Conservation (phyloP, 2,888 invertebrate species). For the Mechanitis messenoides region DNA sequence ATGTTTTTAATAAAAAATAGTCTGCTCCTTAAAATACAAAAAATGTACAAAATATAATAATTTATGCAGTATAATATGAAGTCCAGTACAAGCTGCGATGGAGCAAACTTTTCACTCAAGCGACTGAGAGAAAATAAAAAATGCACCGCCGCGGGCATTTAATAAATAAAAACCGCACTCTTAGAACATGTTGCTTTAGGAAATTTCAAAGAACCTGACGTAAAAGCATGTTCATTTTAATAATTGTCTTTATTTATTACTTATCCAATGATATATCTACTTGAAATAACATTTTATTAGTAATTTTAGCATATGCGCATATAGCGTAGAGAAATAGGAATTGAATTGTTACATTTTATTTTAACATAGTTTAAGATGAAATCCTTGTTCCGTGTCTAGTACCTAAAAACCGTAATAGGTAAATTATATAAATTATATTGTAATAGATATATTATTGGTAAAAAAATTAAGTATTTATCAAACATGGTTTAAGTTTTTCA, state of each 20-base stretch:
- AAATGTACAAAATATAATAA: background rate
- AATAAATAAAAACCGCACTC: background rate
- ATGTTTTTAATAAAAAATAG: no score
- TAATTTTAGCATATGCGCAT: no score
- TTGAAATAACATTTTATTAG: no score
- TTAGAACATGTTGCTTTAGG: background rate
- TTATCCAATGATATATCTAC: no score
- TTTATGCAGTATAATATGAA: background rate
- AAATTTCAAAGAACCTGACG: background rate
- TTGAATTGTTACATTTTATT: no score
- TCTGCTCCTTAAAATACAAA: background rate
- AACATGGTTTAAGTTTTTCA: constrained; percentile 6
- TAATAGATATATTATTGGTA: background rate
- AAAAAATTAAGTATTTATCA: background rate
- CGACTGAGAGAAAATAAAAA: background rate
- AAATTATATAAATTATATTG: no score
- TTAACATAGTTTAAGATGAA: no score
- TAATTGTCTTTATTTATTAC: no score
- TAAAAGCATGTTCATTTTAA: background rate
- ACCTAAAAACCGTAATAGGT: no score
- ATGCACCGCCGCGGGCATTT: background rate
- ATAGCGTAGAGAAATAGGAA: no score
- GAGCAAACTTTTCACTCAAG: background rate
- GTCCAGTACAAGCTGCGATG: background rate
- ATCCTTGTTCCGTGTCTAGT: no score